Base-by-base conservation (phyloP, 2,797 vertebrate genomes). In the Notamacropus eugenii region DNA sequence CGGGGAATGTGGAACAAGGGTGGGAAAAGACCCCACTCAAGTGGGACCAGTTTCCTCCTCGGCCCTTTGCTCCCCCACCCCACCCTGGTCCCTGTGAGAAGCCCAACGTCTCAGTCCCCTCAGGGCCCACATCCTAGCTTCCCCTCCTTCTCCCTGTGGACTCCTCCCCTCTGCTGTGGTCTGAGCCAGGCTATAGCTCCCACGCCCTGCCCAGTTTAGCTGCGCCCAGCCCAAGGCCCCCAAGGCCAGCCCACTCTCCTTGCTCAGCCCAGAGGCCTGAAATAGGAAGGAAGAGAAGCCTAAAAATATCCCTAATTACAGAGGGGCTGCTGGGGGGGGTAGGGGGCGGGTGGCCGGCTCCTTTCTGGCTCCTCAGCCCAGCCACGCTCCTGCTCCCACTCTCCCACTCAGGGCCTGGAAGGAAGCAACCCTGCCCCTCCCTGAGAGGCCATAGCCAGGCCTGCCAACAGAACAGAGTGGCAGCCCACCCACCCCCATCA, bases 291-390 rank as follows among this genome's bases (percentile, higher is more conserved):
- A 98, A 98, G 98, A 98, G 98, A 97, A 95, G 93, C 97, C 98
- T 98, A 98, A 98, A 99, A 99, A 99, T 99, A 99, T 97, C 58
- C 90, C 1, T 98, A 99, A 99, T 99, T 99, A 99, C 98, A 98
- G 98, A 98, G 98, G 98, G 98, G 97, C 95, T 97, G 97, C 93
- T 92, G 93, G 95, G 96, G 97, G 90, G 95, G 96, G 97, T 54
- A 24, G 90, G 74, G 74, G 74, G 74, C 74, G 40, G 98, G 97
- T 90, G 31, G 82, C 96, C 12, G 94, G 97, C 98, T 97, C 97
- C 97, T 97, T 96, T 97, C 97, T 97, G 97, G 96, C 97, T 97
- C 97, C 97, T 95, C 97, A 97, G 94, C 97, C 97, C 95, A 96
- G 97, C 97, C 98, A 97, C 97, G 97, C 97, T 97, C 82, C 95